Evolutionary conservation across 35 echinoderm and acorn worm species (phyloP).

Genomic region (Heliocidaris erythrogramma): DNA sequence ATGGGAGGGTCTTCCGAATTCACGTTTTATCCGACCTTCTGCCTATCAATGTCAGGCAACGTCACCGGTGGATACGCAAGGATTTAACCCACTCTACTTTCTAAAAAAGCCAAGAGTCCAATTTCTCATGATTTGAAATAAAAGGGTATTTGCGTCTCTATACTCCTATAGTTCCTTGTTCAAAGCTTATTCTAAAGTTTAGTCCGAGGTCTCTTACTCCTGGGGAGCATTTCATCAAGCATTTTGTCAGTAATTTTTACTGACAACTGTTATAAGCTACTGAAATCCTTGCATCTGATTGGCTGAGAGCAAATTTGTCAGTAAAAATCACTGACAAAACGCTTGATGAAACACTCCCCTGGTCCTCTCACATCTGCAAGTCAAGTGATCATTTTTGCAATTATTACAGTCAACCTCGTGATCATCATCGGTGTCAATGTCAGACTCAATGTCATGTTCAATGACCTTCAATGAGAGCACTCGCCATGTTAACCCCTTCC

Average conservation of each 20-base stretch:
- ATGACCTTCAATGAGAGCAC: not conserved
- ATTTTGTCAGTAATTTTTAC: no score
- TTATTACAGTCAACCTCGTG: not conserved
- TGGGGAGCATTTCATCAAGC: no score
- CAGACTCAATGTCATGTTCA: not conserved
- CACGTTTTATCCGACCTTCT: not conserved
- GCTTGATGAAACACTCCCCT: no score
- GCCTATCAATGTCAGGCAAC: not conserved
- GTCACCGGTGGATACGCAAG: not conserved
- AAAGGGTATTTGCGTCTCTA: not conserved
- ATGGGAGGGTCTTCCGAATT: not conserved
- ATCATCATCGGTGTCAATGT: not conserved
- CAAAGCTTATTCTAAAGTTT: not conserved
- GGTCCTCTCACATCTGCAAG: not conserved
- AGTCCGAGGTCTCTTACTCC: not conserved
- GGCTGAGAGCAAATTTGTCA: no score
- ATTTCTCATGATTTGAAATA: not conserved
- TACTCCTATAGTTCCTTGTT: not conserved
- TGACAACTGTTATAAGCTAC: no score
- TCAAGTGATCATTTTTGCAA: not conserved
- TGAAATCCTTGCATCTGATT: no score
- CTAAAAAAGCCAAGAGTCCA: not conserved
- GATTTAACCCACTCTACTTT: conserved; percentile 2
- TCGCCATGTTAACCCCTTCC: no score
- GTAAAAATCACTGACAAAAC: no score